Percentiles rank a stretch among this genome's conserved stretches.
phyloP scores from a whole-genome alignment of 92 coral and sea anemone genomes.

The Phymanthus crucifer region DNA sequence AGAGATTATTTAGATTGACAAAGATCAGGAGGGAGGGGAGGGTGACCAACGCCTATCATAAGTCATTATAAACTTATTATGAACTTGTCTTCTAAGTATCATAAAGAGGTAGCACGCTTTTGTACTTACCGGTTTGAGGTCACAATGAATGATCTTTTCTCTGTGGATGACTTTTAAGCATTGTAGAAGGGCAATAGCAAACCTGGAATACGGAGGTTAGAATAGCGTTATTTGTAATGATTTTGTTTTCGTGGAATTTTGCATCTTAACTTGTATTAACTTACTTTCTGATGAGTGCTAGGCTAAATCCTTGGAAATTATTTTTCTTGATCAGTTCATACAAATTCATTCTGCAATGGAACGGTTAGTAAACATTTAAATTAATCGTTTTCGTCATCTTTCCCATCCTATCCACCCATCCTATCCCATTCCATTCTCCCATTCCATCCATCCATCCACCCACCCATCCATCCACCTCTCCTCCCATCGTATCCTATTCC shows the following conservation, averaged over 20 bases:
- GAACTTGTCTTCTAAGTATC: too few relatives aligned
- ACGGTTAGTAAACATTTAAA: background rate
- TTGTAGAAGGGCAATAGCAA: slow-evolving; percentile 90
- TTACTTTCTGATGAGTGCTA: slow-evolving; percentile 92
- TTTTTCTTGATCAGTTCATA: slow-evolving; percentile 96
- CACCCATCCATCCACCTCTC: too few relatives aligned
- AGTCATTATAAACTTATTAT: too few relatives aligned
- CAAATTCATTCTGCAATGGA: slow-evolving; percentile 70
- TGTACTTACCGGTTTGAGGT: slow-evolving; percentile 85
- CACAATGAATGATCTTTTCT: slow-evolving; percentile 92
- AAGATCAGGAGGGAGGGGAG: background rate
- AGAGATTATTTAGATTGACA: background rate
- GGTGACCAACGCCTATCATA: too few relatives aligned
- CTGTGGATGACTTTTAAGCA: slow-evolving; percentile 82
- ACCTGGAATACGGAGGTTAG: slow-evolving; percentile 48
- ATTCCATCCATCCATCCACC: too few relatives aligned
- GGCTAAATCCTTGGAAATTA: slow-evolving; percentile 96
- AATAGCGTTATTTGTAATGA: background rate
- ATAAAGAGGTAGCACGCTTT: background rate
- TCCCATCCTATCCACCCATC: background rate
- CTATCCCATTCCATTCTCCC: background rate
- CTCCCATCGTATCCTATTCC: too few relatives aligned
- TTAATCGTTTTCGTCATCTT: background rate
- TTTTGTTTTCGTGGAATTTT: background rate
- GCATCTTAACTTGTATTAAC: too few relatives aligned